phyloP scores from a whole-genome alignment of 2,888 invertebrate genomes.

The Dryocosmus kuriphilus region DNA sequence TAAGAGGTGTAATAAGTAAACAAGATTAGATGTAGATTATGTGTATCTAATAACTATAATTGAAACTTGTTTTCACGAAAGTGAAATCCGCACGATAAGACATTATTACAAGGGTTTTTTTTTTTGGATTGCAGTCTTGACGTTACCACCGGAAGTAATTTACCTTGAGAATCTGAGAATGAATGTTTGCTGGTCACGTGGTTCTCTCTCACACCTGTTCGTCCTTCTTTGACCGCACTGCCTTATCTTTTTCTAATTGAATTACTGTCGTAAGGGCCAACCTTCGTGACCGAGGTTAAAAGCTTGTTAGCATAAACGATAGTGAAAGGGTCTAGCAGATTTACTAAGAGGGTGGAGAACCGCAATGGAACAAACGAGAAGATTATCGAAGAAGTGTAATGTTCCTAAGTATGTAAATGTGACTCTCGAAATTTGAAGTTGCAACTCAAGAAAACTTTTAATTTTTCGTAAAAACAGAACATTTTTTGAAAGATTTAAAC shows the following conservation, averaged over 20 bases:
- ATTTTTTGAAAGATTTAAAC: too few relatives aligned
- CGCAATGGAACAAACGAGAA: not conserved
- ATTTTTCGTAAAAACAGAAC: too few relatives aligned
- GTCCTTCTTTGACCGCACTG: not conserved
- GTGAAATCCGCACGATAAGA: not conserved
- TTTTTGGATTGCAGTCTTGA: not conserved
- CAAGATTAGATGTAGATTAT: not conserved
- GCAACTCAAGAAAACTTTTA: too few relatives aligned
- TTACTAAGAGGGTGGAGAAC: not conserved
- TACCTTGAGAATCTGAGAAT: conserved; percentile 24
- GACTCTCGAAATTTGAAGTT: not conserved
- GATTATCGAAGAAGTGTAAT: not conserved
- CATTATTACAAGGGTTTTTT: not conserved
- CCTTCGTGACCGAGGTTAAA: conserved; percentile 38
- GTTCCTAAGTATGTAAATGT: not conserved
- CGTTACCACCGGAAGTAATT: conserved; percentile 11
- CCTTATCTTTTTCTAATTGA: conserved; percentile 38
- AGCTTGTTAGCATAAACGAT: conserved; percentile 39
- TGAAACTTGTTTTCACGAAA: not conserved
- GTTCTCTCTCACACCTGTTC: conserved; percentile 24
- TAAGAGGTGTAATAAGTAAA: too few relatives aligned
- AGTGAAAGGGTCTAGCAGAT: not conserved
- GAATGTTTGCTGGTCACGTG: conserved; percentile 14
- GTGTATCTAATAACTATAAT: not conserved
- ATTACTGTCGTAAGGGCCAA: conserved; percentile 34